A percentile compares a stretch with the other conserved stretches of the same genome.
Evolutionary conservation across 2,888 invertebrate genomes (phyloP).

Genomic region (Rhyacophila evoluta): DNA sequence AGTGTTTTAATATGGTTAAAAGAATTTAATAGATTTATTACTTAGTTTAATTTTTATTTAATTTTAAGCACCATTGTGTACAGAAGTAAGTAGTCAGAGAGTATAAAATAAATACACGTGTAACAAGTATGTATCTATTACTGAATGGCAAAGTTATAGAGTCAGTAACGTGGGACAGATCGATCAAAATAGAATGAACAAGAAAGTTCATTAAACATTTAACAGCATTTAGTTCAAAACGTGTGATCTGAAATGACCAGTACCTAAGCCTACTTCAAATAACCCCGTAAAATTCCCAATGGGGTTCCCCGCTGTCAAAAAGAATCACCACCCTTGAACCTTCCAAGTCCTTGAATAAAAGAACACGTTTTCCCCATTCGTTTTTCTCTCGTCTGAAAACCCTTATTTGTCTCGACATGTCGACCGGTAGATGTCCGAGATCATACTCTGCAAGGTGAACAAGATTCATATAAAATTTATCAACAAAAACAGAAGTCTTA

Average conservation of each 20-base stretch:
- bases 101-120: too few species aligned
- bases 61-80: too few species aligned
- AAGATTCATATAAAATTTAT: too few species aligned
- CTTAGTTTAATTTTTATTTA: too few species aligned
- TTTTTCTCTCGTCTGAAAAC: constrained; percentile 42
- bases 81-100: too few species aligned
- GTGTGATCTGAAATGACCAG: neutral
- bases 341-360: constrained; percentile 48
- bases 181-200: too few species aligned
- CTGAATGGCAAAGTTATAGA: too few species aligned
- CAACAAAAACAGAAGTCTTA: too few species aligned
- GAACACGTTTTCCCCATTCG: constrained; percentile 54
- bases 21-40: too few species aligned
- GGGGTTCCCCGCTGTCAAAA: constrained; percentile 38
- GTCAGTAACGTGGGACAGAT: too few species aligned
- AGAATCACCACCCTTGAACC: constrained; percentile 46
- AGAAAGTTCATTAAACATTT: neutral
- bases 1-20: too few species aligned
- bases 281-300: neutral
- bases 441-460: constrained; percentile 3
- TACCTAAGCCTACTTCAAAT: constrained; percentile 3
- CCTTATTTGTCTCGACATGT: constrained; percentile 28
- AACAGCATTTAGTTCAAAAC: neutral
- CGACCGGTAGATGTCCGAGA: constrained; percentile 25
- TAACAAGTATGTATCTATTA: too few species aligned